Evolutionary conservation across 2,888 invertebrate species (phyloP), one percentile per base, ranked within the genome.

Genomic region (Brenthis daphne): DNA sequence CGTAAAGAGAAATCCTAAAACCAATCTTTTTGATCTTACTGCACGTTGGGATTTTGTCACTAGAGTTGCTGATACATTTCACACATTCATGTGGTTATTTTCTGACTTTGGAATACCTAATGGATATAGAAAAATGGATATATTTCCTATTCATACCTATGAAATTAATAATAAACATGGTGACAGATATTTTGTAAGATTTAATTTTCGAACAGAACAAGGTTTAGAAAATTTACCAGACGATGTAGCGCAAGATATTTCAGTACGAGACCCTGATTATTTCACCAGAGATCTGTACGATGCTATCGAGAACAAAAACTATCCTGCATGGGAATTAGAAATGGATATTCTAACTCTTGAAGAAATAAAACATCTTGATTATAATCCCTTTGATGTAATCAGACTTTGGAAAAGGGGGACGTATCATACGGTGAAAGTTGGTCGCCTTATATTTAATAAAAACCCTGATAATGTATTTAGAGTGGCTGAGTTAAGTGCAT

Each of bases 31-130:
- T 86, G 98, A 98, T 87, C 86, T 95, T 0, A 96, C 97, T 77
- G 95, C 96, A 95, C 95, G 96, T 80, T 98, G 97, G 97, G 98
- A 99, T 84, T 98, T 98, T 77, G 92, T 97, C 65, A 94, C 96
- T 0, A 90, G 97, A 54, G 93, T 96, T 53, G 97, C 98, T 0
- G 97, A 98, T 85, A 93, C 95, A 0, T 94, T 95, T 4, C 97
- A 98, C 82, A 96, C 96, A 2, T 88, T 95, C 13, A 90, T 96
- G 82, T 95, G 98, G 90, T 85, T 97, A 70, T 96, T 96, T 78
- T 94, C 96, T 6, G 98, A 98, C 87, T 95, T 97, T 77, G 98
- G 98, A 12, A 96, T 96, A 72, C 98, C 98, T 0, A 96, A 98
- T 84, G 98, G 98, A 6, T 96, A 95, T 85, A 94, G 98, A 66